Conservation (phyloP, 2,113 vertebrate genomes). For the Ciconia maguari region DNA sequence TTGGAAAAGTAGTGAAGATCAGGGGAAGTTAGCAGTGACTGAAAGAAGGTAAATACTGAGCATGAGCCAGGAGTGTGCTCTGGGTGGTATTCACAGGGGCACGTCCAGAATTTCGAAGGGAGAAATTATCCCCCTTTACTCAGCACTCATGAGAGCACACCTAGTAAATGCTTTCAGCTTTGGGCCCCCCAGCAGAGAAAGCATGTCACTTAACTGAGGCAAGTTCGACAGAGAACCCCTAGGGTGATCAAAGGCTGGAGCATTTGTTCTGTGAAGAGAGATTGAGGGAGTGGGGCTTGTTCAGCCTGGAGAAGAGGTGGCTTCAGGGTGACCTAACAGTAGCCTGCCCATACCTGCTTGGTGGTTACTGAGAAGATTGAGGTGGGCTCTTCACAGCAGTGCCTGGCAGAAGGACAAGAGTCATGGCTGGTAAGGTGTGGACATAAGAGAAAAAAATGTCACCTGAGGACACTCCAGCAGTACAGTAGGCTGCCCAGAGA, state of each 20-base stretch:
- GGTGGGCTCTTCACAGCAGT: background rate
- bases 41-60: background rate
- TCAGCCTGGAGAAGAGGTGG: background rate
- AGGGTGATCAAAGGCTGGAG: background rate
- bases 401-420: background rate
- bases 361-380: background rate
- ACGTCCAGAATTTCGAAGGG: background rate
- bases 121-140: background rate
- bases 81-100: background rate
- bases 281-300: background rate
- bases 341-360: background rate
- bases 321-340: background rate
- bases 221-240: background rate
- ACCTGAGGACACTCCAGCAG: background rate
- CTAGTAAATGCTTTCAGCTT: background rate
- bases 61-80: background rate
- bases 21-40: background rate
- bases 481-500: background rate
- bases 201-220: background rate
- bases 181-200: background rate
- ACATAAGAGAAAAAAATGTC: background rate
- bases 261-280: background rate
- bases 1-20: background rate
- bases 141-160: background rate
- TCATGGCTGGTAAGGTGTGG: background rate